Base-by-base conservation (phyloP, 2,888 invertebrate species). In the Conomelus anceps region DNA sequence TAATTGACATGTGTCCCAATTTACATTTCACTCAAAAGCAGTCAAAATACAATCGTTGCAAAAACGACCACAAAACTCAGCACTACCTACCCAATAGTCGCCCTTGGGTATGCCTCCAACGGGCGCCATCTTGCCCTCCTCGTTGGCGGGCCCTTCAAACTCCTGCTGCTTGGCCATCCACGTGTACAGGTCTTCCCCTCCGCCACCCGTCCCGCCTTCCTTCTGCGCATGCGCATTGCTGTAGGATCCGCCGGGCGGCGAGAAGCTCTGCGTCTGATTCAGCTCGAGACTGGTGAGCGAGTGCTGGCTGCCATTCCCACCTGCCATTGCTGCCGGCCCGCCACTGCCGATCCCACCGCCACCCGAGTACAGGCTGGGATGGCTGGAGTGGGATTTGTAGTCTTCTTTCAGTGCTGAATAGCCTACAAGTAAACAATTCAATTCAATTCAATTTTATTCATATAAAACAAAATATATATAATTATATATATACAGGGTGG, bases 131-230 rank as follows among this genome's bases (percentile, higher is more conserved):
- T 91, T 91, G 63, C n/a, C 63, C 7, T 63, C 63, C 89, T 91
- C 90, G 89, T 89, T 88, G 26, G 89, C 89, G 6, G 91, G 63
- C 63, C 90, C 90, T n/a, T 89, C 91, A 90, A 91, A 91, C 91
- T 95, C 95, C 92, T 98, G 97, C 92, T 98, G 98, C 92, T 98
- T 97, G 0, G 98, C 98, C 98, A 99, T 98, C 98, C 98, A 99
- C 92, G 97, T 97, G 93, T 99, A 98, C 85, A 99, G 94, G 93
- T 98, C 98, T 90, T 85, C 91, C 87, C 85, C 91, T 85, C 85
- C 89, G 7, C 63, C 63, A 1, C 63, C n/a, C n/a, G n/a, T n/a
- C 88, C 88, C 22, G 0, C 89, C 90, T 17, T 89, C 89, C 29
- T 86, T 29, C 29, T 86, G 24, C 22, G 86, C 24, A 86, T 24